These are phyloP conservation scores for Trilocha varians DNA, from an alignment of 2,888 invertebrate species.

Conservation along the genomic window DNA sequence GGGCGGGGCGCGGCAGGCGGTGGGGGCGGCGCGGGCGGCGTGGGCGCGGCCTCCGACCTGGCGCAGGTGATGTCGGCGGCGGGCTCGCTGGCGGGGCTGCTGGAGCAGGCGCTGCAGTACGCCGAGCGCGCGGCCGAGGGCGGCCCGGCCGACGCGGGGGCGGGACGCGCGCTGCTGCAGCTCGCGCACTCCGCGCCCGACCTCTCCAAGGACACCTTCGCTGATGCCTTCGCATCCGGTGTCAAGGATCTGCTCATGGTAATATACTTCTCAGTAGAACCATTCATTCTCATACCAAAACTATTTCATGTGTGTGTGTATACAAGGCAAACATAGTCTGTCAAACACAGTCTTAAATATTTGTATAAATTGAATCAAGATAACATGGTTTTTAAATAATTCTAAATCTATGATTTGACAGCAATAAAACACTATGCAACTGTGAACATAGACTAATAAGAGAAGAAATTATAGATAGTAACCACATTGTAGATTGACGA, in stretches of 20 bases:
- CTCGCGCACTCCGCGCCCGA: slow-evolving; percentile 93
- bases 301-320: background rate
- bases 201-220: slow-evolving; percentile 89
- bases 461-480: too few species aligned
- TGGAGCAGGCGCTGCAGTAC: slow-evolving; percentile 84
- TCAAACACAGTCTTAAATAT: too few species aligned
- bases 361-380: too few species aligned
- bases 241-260: slow-evolving; percentile 98
- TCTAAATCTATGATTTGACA: too few species aligned
- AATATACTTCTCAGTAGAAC: background rate
- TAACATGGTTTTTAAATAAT: too few species aligned
- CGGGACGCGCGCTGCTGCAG: slow-evolving; percentile 92
- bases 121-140: slow-evolving; percentile 93
- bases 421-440: too few species aligned
- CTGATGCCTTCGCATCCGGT: slow-evolving; percentile 95
- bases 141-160: slow-evolving; percentile 86
- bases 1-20: slow-evolving; percentile 75
- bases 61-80: slow-evolving; percentile 92
- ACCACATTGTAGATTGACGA: too few species aligned
- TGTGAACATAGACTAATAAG: too few species aligned
- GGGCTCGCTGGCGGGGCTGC: slow-evolving; percentile 79
- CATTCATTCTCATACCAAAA: background rate
- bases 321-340: too few species aligned
- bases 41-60: slow-evolving; percentile 26
- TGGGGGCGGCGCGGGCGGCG: slow-evolving; percentile 62